Base-by-base conservation (phyloP, 2,888 invertebrate species). In the Cistogaster globosa region DNA sequence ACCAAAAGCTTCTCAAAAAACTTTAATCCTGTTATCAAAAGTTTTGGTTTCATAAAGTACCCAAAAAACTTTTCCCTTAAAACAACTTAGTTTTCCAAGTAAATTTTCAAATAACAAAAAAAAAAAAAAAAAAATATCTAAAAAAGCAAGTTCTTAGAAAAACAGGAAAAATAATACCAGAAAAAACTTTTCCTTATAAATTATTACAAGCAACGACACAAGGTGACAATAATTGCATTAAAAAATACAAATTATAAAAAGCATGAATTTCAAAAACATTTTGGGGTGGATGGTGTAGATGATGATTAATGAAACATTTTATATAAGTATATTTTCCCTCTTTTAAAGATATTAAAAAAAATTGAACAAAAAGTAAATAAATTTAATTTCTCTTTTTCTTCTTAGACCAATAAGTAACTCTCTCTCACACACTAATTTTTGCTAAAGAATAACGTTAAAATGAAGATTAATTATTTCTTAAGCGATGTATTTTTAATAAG, bases 221-320 rank as follows among this genome's bases (percentile, higher is more conserved):
- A 82, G 77, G 81, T 78, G 72, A 63, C 68, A 84, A 77, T 81
- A 81, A 81, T 85, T 72, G 69, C 82, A 74, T 82, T 82, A 74
- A 51, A 82, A 20, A 65, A 77, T 32, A 74, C n/a, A 77, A 68
- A 68, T 60, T 48, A 48, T 32, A 77, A 62, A 60, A 81, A 62
- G 67, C 62, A 80, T 80, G 45, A 72, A 58, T 78, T 72, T 67
- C 51, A 48, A 18, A 38, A 65, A 63, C 51, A 48, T 71, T 71
- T 63, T 22, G 45, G 63, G 63, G 57, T 65, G 38, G 65, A 38
- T 22, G 32, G 18, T 18, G 57, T 48, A n/a, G 2, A 48, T n/a
- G 14, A 16, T 14, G 45, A 4, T 14, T 18, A 48, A 48, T 32
- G 22, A 16, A 11, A 57, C 32, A 26, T 12, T 42, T 42, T 42